Percentiles rank a stretch among this genome's conserved stretches.
These are phyloP conservation scores for Choreutis nemorana DNA, from an alignment of 2,888 invertebrate genomes.

Conservation along the genomic window DNA sequence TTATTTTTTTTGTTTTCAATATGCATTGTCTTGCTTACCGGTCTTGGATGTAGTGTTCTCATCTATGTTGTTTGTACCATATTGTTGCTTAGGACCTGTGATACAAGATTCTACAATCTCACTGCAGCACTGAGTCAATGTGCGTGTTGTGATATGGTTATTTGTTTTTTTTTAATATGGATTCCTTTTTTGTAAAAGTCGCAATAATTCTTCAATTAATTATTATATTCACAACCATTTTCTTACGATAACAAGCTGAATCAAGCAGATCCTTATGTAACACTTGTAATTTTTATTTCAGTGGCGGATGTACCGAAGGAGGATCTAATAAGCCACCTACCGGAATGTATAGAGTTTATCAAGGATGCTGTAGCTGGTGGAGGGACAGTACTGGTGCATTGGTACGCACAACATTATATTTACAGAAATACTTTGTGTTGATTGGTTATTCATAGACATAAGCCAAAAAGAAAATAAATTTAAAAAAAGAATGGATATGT, in stretches of 20 bases:
- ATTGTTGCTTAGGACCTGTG: too few species aligned
- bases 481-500: too few species aligned
- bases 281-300: slow-evolving; percentile 28
- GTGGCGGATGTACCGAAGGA: slow-evolving; percentile 86
- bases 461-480: neutral
- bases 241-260: slow-evolving; percentile 2
- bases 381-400: slow-evolving; percentile 85
- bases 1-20: too few species aligned
- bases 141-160: too few species aligned
- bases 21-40: too few species aligned
- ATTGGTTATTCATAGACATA: neutral
- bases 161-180: neutral
- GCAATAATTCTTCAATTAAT: slow-evolving; percentile 1
- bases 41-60: too few species aligned
- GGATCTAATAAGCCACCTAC: slow-evolving; percentile 82
- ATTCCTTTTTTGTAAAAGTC: neutral
- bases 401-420: slow-evolving; percentile 49
- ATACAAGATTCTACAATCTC: too few species aligned
- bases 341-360: slow-evolving; percentile 81
- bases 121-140: too few species aligned
- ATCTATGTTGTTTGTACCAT: too few species aligned
- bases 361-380: slow-evolving; percentile 65
- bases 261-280: slow-evolving; percentile 2
- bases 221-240: slow-evolving; percentile 3
- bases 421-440: neutral